Percentiles rank a stretch among this genome's conserved stretches.
Evolutionary conservation across 1,140 invertebrate genomes (phyloP).

Genomic region (Yoshiicerus persimilis): DNA sequence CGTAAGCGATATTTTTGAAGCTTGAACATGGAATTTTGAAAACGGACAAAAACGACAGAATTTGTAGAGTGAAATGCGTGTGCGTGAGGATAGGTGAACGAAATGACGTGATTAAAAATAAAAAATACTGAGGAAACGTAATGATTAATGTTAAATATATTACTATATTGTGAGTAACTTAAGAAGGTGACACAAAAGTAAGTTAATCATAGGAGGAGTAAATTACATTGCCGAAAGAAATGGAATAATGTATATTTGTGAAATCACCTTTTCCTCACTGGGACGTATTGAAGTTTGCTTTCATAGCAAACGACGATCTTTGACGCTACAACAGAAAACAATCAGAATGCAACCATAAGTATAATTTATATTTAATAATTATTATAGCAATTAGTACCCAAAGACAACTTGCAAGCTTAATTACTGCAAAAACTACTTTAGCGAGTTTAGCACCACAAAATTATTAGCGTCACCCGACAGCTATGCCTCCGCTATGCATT

Average conservation of each 20-base stretch:
- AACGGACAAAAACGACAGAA: neutral
- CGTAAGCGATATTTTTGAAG: no score
- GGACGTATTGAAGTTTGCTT: slow-evolving; percentile 37
- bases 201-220: neutral
- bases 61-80: neutral
- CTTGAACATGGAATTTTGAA: no score
- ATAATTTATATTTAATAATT: neutral
- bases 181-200: neutral
- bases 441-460: no score
- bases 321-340: slow-evolving; percentile 36
- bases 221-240: no score
- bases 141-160: neutral
- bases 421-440: neutral
- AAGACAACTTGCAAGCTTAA: neutral
- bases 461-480: no score
- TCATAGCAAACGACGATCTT: slow-evolving; percentile 38
- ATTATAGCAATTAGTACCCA: neutral
- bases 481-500: no score
- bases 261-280: slow-evolving; percentile 43
- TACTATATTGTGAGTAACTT: neutral
- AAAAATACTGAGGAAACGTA: neutral
- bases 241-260: neutral
- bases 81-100: slow-evolving; percentile 3
- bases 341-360: slow-evolving; percentile 23
- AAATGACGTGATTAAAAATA: neutral